Evolutionary conservation across 2,113 vertebrate species (phyloP), one percentile per base, ranked within the genome.

Genomic region (Tor tambroides): DNA sequence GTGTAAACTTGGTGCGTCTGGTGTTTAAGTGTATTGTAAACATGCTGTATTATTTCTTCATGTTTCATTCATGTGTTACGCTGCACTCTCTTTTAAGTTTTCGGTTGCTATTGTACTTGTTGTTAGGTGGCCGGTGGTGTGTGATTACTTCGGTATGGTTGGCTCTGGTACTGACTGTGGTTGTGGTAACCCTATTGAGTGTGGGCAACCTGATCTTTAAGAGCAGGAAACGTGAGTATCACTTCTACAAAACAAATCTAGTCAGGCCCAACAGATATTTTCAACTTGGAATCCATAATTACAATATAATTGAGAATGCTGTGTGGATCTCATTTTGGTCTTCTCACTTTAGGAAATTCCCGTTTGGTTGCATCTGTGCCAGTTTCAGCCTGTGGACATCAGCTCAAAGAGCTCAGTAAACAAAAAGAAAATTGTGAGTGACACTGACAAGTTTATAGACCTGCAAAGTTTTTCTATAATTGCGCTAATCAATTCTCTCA

Each of bases 401-500:
- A 75, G 19, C 17, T 49, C n/a, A 54, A 6, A 41, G 78, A 1
- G 11, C 63, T 78, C 35, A 77, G 49, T 43, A 79, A 74, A 8
- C 63, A 46, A 76, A 85, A 41, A 69, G 74, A 23, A 11, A 88
- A 87, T 51, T 87, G 89, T 90, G 80, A 88, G 89, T 72, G 12
- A 41, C 41, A 21, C 21, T 35, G 43, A 35, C 28, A 74, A n/a
- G 10, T 49, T n/a, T 32, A 19, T 19, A 46, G 23, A 61, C 5
- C 59, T 38, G 3, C 32, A 43, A 38, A 17, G 7, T 0, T 19
- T 30, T n/a, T 75, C 26, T 75, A 26, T 77, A 26, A 23, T 41
- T 15, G 15, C 10, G 11, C 14, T 74, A 56, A 80, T 17, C 54
- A 1, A 4, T 83, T 56, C n/a, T 84, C 7, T 43, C 38, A 2